Evolutionary conservation across 2,888 invertebrate species (phyloP), one percentile per base, ranked within the genome.

Genomic region (Andrena fulva): DNA sequence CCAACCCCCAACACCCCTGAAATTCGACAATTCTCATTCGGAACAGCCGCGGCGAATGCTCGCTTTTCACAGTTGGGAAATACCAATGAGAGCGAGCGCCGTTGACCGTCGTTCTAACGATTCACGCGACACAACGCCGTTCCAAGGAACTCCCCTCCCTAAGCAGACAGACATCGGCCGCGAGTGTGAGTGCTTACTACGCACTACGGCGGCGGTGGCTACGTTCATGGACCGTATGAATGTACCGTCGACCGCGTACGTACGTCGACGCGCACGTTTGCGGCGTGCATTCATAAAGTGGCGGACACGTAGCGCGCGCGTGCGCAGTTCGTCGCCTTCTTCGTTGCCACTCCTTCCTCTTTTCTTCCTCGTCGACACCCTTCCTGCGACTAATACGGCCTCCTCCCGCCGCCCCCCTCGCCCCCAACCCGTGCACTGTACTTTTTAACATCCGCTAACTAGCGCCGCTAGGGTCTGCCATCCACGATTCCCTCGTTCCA

Each of bases 251-350:
- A 48, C 54, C 64, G 69, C 84, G 84, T 85, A 88, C 83, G 81
- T 83, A 87, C 89, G 88, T 82, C 85, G 82, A 69, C 77, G 74
- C 67, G 81, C 82, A 80, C 83, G 79, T 82, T 84, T 77, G 86
- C 87, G 87, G 86, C 89, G 89, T 88, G 91, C 91, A 92, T 92
- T 92, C 92, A 91, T 92, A 89, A 92, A 92, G 87, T 86, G 89
- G 89, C 90, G 89, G 90, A 89, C 91, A 90, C 89, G 89, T 90
- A 89, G 89, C 88, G 90, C 89, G 92, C 91, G 90, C 88, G 89
- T 91, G 91, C 90, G 84, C 89, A 69, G 56, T 62, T 67, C 74
- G 68, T 82, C 85, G 80, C 82, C 84, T 83, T 80, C 84, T 81
- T 81, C 82, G 85, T 84, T 59, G 79, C 80, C 81, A 70, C 75